Evolutionary conservation across 2,888 invertebrate species (phyloP), one percentile per base, ranked within the genome.

Genomic region (Eupithecia abbreviata): DNA sequence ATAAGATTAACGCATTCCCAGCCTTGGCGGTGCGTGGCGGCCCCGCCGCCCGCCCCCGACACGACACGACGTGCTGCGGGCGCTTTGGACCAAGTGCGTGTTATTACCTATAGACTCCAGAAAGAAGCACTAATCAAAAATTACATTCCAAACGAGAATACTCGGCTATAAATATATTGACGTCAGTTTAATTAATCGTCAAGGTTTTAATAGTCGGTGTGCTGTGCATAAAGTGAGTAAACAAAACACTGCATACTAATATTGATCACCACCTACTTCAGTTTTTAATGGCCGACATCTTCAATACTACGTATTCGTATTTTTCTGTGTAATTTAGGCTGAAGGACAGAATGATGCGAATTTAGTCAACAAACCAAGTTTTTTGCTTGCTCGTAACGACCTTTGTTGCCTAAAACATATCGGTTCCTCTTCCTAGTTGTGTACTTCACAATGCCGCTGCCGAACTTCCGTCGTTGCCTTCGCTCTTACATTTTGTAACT

Each of bases 391-490:
- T 85, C 85, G 80, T 83, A 72, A 81, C 84, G 91, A 89, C 91
- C 92, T 92, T 89, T 88, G 87, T 91, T 90, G 88, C 90, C 90
- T 91, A 90, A 92, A 88, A 88, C 85, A 87, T 89, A 87, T 88
- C 86, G 83, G 89, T 93, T 92, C 92, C 92, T 93, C 91, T 93
- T 93, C 93, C 93, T 93, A 84, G 86, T 89, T 85, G 82, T 81
- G 83, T 87, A 85, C 85, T 86, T 85, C 84, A 89, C 87, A 90
- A 88, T 89, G 85, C 83, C 87, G 80, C 79, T 82, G 85, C 81
- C 83, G 83, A 80, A 87, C 90, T 93, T 93, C 91, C 90, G 90
- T 82, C 81, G 62, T 62, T 62, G 62, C 30, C 62, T 30, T 18
- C 30, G 89, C 84, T 83, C 84, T 80, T 82, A 81, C 82, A 81